Evolutionary conservation across 2,888 invertebrate genomes (phyloP).

Genomic region (Lobophora halterata): DNA sequence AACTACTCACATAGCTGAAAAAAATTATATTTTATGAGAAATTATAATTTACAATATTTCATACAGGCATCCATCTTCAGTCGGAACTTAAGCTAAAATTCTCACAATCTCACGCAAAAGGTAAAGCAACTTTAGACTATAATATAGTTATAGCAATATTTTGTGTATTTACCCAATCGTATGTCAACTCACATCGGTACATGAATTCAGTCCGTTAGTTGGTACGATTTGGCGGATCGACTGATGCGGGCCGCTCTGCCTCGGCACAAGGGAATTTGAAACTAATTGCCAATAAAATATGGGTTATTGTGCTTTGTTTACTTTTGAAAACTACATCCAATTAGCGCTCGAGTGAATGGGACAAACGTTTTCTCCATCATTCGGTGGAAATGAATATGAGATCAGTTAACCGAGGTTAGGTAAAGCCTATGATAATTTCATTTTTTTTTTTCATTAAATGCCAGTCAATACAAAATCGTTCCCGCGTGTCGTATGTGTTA

Average conservation of each 20-base stretch:
- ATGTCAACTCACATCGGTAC: constrained; percentile 66
- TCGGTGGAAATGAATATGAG: constrained; percentile 4
- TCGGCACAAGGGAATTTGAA: constrained; percentile 31
- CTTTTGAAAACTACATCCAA: constrained; percentile 39
- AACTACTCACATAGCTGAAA: constrained; percentile 77
- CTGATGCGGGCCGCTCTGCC: constrained; percentile 35
- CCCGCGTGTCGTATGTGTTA: constrained; percentile 18
- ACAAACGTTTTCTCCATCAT: neutral
- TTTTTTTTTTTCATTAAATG: constrained; percentile 3
- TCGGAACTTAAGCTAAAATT: constrained; percentile 82
- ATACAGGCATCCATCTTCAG: constrained; percentile 81
- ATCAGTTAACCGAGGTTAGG: too few species aligned
- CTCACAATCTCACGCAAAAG: constrained; percentile 81
- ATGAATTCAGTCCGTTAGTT: constrained; percentile 67
- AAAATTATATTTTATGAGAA: constrained; percentile 83
- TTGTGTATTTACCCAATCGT: constrained; percentile 72
- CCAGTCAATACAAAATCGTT: too few species aligned
- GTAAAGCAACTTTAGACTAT: constrained; percentile 82
- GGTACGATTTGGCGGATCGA: constrained; percentile 47
- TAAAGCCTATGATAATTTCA: neutral
- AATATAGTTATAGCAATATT: constrained; percentile 80
- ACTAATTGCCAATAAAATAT: constrained; percentile 44
- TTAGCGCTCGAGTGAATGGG: neutral
- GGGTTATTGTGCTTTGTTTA: constrained; percentile 47
- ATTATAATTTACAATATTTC: constrained; percentile 83